A percentile compares a stretch with the other conserved stretches of the same genome.
Evolutionary conservation across 2,113 vertebrate species (phyloP).

Genomic region (Macheiramphus alcinus): DNA sequence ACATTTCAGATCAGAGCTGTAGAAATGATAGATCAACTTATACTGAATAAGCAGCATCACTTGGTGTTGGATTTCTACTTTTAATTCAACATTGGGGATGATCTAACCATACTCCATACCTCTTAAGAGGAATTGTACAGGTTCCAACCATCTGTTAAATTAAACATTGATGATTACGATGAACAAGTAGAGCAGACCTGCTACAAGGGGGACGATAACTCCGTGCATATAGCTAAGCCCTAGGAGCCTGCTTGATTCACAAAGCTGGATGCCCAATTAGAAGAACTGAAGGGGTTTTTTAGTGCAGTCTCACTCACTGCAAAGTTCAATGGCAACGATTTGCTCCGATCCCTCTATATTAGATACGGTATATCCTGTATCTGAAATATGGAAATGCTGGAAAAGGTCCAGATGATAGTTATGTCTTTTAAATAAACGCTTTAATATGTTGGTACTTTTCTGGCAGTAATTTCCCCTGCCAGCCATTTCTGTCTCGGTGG

Average conservation of each 20-base stretch:
- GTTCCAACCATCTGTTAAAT: conserved; percentile 68
- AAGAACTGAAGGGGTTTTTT: neutral
- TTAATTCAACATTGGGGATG: conserved; percentile 53
- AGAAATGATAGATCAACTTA: conserved; percentile 18
- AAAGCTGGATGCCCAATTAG: neutral
- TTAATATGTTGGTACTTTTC: neutral
- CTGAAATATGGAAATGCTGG: neutral
- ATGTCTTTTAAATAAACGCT: neutral
- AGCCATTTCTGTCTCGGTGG: neutral
- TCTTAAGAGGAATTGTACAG: conserved; percentile 11
- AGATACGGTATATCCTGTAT: neutral
- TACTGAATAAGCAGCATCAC: conserved; percentile 21
- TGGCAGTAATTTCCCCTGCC: neutral
- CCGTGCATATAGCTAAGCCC: neutral
- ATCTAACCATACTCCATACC: conserved; percentile 15
- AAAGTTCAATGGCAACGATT: neutral
- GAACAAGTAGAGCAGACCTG: conserved; percentile 32
- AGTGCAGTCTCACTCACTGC: neutral
- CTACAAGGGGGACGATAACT: conserved; percentile 26
- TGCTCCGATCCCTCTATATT: neutral
- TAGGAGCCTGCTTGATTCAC: neutral
- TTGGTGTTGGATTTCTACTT: conserved; percentile 59
- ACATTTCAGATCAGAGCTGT: conserved; percentile 4
- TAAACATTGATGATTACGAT: conserved; percentile 47
- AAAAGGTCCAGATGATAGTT: neutral